These are phyloP conservation scores for Camponotus vicinus DNA, from an alignment of 1,140 invertebrate species.

Conservation along the genomic window DNA sequence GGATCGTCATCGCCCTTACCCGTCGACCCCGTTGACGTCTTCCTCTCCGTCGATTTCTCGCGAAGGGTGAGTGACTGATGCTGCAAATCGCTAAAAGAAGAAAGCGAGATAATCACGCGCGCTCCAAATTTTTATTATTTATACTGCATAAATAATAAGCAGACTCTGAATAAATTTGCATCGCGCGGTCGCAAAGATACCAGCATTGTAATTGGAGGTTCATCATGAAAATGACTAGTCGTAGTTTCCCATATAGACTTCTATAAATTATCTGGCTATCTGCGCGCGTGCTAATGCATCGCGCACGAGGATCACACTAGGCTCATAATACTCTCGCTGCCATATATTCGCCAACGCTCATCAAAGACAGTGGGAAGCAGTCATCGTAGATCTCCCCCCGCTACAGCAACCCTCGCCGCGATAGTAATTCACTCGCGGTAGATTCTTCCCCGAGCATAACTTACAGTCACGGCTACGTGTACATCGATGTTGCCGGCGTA, in stretches of 20 bases:
- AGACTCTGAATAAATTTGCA: constrained; percentile 26
- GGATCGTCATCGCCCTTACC: constrained; percentile 38
- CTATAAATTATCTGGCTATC: constrained; percentile 49
- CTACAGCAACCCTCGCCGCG: constrained; percentile 41
- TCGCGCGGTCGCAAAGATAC: constrained; percentile 5
- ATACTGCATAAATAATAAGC: constrained; percentile 30
- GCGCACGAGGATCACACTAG: constrained; percentile 48
- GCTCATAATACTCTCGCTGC: constrained; percentile 38
- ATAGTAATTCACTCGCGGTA: constrained; percentile 45
- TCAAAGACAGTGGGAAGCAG: constrained; percentile 57
- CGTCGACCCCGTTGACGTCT: constrained; percentile 28
- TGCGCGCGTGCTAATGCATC: constrained; percentile 55
- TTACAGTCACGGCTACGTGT: constrained; percentile 53
- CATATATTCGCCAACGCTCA: constrained; percentile 49
- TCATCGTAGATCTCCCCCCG: constrained; percentile 30
- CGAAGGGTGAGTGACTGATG: background rate
- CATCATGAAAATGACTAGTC: constrained; percentile 54
- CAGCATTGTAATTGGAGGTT: constrained; percentile 35
- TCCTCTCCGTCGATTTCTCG: constrained; percentile 43
- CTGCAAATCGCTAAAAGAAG: constrained; percentile 21
- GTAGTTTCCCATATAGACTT: constrained; percentile 41
- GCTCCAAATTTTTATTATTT: constrained; percentile 17
- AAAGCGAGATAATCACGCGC: constrained; percentile 6
- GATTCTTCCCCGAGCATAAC: constrained; percentile 40
- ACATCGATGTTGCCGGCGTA: constrained; percentile 69